Conservation (phyloP, 2,113 vertebrate genomes). For the Brienomyrus brachyistius region DNA sequence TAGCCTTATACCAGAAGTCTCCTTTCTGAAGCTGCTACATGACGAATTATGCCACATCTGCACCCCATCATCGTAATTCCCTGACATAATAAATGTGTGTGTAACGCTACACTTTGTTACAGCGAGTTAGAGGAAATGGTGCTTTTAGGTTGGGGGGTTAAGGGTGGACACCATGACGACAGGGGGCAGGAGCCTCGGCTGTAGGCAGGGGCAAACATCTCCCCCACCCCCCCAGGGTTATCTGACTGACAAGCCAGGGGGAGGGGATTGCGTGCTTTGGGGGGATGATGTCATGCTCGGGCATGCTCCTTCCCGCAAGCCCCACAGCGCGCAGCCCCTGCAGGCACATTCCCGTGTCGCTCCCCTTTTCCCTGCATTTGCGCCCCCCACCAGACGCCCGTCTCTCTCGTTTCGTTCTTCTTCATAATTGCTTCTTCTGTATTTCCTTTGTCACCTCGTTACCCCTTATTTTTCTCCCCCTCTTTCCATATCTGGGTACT, state of each 20-base stretch:
- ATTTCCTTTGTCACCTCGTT: neutral
- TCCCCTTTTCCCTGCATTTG: neutral
- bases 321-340: neutral
- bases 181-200: neutral
- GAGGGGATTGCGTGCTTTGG: neutral
- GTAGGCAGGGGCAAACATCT: neutral
- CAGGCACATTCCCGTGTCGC: neutral
- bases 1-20: neutral
- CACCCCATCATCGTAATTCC: neutral
- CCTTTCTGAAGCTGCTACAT: neutral
- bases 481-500: neutral
- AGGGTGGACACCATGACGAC: neutral
- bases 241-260: neutral
- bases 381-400: neutral
- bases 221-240: neutral
- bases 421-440: neutral
- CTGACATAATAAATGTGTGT: neutral
- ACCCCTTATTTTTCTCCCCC: neutral
- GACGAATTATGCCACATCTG: neutral
- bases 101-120: neutral
- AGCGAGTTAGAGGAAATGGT: neutral
- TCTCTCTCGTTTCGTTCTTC: neutral
- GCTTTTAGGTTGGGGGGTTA: neutral
- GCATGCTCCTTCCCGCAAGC: conserved; percentile 25
- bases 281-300: conserved; percentile 23